These are phyloP conservation scores for Callinectes sapidus DNA, from an alignment of 2,888 invertebrate genomes.

Conservation along the genomic window DNA sequence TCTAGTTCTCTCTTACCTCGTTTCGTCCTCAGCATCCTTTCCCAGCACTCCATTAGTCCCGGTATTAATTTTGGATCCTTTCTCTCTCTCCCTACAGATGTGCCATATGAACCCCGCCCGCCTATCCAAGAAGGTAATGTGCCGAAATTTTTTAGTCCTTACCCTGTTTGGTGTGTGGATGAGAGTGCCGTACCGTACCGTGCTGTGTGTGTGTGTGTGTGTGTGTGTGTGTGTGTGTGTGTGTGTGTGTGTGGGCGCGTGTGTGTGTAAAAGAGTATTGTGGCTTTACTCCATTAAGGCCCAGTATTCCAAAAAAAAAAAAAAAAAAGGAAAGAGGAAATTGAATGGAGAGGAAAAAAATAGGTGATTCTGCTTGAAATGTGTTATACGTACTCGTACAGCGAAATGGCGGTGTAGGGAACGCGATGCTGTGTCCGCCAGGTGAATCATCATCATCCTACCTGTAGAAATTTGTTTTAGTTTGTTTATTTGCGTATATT, in stretches of 20 bases:
- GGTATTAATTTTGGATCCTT: background rate
- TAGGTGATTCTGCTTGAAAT: background rate
- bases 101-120: constrained; percentile 48
- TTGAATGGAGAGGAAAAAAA: background rate
- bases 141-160: background rate
- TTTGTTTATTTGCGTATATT: background rate
- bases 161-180: background rate
- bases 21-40: background rate
- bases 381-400: background rate
- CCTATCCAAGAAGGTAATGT: constrained; percentile 58
- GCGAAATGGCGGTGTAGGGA: background rate
- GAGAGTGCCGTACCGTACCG: background rate
- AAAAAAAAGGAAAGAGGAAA: background rate
- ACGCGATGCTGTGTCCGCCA: background rate
- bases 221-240: constrained; percentile 46
- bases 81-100: constrained; percentile 40
- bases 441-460: background rate
- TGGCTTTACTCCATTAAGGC: background rate
- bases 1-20: background rate
- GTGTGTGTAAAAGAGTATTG: background rate
- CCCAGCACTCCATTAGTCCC: background rate
- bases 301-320: background rate
- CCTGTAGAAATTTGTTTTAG: background rate
- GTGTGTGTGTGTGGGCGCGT: constrained; percentile 30
- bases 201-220: constrained; percentile 16